Percentiles rank a stretch among this genome's conserved stretches.
Evolutionary conservation across 2,888 invertebrate species (phyloP).

Genomic region (Rapana venosa): DNA sequence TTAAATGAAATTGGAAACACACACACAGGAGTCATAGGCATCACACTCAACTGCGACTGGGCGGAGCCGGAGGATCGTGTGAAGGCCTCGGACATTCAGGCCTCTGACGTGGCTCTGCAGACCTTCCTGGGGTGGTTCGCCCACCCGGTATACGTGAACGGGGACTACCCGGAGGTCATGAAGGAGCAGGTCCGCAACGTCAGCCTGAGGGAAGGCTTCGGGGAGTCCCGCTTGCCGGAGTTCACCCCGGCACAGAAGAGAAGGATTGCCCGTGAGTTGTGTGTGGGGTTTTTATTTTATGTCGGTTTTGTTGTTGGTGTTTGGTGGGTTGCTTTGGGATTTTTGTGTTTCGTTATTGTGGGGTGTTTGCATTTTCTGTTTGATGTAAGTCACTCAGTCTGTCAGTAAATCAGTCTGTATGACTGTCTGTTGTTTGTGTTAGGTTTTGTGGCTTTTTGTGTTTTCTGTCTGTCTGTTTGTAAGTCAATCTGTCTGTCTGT

Average conservation of each 20-base stretch:
- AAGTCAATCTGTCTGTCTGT: no score
- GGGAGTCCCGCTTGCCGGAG: conserved; percentile 68
- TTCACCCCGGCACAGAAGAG: conserved; percentile 71
- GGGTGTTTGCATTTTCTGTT: no score
- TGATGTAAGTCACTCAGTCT: no score
- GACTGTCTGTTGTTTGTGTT: no score
- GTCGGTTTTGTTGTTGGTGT: no score
- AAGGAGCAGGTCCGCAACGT: conserved; percentile 60
- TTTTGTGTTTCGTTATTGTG: no score
- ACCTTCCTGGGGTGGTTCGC: conserved; percentile 75
- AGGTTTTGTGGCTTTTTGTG: not conserved
- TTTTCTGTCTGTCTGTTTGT: not conserved
- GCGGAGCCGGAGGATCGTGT: conserved; percentile 65
- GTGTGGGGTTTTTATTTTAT: not conserved
- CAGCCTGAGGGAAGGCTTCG: conserved; percentile 62
- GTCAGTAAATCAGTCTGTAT: no score
- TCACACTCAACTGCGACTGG: conserved; percentile 69
- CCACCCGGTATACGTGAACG: conserved; percentile 72
- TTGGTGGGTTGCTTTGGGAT: no score
- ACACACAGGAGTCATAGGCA: conserved; percentile 63
- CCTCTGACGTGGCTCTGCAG: conserved; percentile 63
- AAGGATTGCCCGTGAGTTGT: conserved; percentile 67
- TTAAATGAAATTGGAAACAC: no score
- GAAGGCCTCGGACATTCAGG: conserved; percentile 62
- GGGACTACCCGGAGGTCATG: conserved; percentile 80